Base-by-base conservation (phyloP, 2,888 invertebrate species). In the Drosophila subquinaria region DNA sequence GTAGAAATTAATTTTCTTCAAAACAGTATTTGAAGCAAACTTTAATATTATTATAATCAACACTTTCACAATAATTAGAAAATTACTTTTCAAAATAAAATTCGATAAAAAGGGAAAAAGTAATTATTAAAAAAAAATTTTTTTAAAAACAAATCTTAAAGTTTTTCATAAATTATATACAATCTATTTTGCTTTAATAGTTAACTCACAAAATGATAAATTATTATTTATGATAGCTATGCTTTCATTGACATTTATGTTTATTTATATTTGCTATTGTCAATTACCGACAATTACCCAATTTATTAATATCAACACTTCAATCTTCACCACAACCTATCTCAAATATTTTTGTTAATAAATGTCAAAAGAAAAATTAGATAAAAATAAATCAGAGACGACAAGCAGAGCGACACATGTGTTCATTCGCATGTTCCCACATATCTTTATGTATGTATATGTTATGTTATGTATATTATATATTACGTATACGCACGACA, bases 301-400 rank as follows among this genome's bases (percentile, higher is more conserved):
- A 81, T 81, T 86, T 77, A 69, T 70, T 60, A 57, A 66, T 71
- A 73, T 82, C 73, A 57, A 45, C 63, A 48, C 36, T 69, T n/a
- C 33, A 35, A 40, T 65, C 57, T 23, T n/a, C 42, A 52, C 36
- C 30, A 57, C 65, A 71, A 47, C 69, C 81, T 57, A 69, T 70
- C 67, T 57, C 69, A 70, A 68, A 81, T 76, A 45, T 30, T 50
- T 64, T 61, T 65, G 72, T 74, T 81, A 83, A 83, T 83, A 88
- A 84, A 76, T 82, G 81, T 84, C 80, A 23, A 23, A 51, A n/a
- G 38, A 69, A 51, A 63, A 70, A 62, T 57, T 35, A 76, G 79
- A 87, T 87, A 79, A 76, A 83, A 74, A 87, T 76, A 79, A 79
- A 71, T 88, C 68, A 59, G 67, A 68, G 69, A 81, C 78, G 87